phyloP scores from a whole-genome alignment of 2,888 invertebrate species.

The Anorthoa munda region DNA sequence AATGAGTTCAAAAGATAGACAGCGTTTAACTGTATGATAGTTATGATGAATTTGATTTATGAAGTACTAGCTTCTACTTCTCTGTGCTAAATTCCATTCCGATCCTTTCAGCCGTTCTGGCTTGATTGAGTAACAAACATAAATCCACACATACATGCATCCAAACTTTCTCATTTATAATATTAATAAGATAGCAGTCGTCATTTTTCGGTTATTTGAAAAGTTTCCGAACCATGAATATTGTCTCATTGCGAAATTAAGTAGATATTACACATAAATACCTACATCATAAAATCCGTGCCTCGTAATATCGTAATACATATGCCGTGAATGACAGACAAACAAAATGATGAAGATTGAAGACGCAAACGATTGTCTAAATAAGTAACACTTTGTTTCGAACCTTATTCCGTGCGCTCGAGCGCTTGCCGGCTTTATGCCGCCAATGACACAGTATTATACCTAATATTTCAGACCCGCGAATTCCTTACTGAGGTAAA shows the following conservation, averaged over 20 bases:
- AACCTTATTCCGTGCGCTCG: slow-evolving; percentile 33
- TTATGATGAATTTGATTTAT: slow-evolving; percentile 8
- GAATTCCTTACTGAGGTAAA: slow-evolving; percentile 60
- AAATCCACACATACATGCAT: too few relatives aligned
- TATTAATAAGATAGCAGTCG: background rate
- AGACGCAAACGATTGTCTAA: slow-evolving; percentile 36
- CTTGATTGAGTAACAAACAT: too few relatives aligned
- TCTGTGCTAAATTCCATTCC: too few relatives aligned
- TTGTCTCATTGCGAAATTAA: background rate
- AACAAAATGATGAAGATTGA: slow-evolving; percentile 42
- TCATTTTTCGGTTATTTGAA: slow-evolving; percentile 7
- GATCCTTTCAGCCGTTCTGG: too few relatives aligned
- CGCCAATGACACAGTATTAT: slow-evolving; percentile 55
- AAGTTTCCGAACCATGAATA: background rate
- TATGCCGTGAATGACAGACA: slow-evolving; percentile 18
- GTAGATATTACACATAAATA: background rate
- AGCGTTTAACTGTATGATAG: slow-evolving; percentile 1
- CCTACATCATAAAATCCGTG: background rate
- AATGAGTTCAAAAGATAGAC: background rate
- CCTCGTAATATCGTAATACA: background rate
- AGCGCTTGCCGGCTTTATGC: slow-evolving; percentile 38
- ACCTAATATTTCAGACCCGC: slow-evolving; percentile 58
- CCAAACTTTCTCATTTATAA: too few relatives aligned
- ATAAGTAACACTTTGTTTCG: slow-evolving; percentile 54
- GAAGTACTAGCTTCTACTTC: background rate